Base-by-base conservation (phyloP, 2,113 vertebrate genomes). In the Cynoglossus semilaevis region DNA sequence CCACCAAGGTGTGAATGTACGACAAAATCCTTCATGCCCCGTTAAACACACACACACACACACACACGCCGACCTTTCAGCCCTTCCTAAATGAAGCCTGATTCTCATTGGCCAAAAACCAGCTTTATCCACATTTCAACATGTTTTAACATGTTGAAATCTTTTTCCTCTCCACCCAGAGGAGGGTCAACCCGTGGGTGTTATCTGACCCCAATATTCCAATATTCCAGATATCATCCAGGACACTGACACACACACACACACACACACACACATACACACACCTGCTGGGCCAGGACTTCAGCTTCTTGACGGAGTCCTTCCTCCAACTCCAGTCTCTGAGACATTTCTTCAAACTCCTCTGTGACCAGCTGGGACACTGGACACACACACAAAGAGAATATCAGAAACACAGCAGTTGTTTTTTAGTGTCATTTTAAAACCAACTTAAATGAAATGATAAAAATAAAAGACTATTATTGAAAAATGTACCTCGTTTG, bases 241-340 rank as follows among this genome's bases (percentile, higher is more conserved):
- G 22, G 22, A 53, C 41, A 43, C 42, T 8, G 1, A 43, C 12
- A 43, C 42, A 43, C 42, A 43, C 12, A 43, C 12, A 43, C 42
- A 13, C 16, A n/a, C 8, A 34, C 2, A 35, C 12, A 37, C 35
- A 34, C 35, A 63, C 7, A 6, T 0, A 12, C n/a, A 56, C 68
- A 10, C 85, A 93, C 93, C 92, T 92, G 87, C 15, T 88, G 87
- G 37, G 92, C 91, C 13, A 91, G 92, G 70, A 72, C 67, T 74
- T 93, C 92, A 0, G 89, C 92, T 0, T 90, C 81, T 51, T 90
- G 83, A 18, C 91, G 75, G 54, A 92, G 90, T 54, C 75, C 89
- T 71, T 92, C 90, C 71, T 93, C 91, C 76, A 91, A 55, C 61
- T 92, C 86, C 71, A 94, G 88, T 56, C 87, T 82, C 78, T 91